Evolutionary conservation across 2,888 invertebrate genomes (phyloP).

Genomic region (Argyresthia albistria): DNA sequence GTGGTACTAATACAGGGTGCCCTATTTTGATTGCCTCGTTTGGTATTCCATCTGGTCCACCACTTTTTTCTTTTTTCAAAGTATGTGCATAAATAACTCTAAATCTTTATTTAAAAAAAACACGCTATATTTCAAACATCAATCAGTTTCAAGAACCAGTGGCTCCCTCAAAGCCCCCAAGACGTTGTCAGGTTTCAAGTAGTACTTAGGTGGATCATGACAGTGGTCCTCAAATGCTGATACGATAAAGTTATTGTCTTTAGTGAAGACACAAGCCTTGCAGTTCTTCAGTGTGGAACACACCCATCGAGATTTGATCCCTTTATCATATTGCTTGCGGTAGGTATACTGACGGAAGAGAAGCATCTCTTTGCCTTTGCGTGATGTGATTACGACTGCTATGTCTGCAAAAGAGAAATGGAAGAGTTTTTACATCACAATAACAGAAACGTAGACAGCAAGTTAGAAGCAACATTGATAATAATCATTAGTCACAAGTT

Average conservation of each 20-base stretch:
- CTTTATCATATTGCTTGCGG: constrained; percentile 43
- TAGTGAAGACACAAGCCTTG: constrained; percentile 46
- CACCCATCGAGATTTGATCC: constrained; percentile 40
- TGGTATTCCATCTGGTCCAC: no score
- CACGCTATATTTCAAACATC: not conserved
- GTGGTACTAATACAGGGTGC: no score
- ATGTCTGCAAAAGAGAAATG: constrained; percentile 24
- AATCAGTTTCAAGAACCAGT: constrained; percentile 26
- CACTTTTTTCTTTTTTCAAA: no score
- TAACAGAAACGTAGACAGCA: no score
- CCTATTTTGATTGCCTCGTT: no score
- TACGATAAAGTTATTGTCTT: constrained; percentile 33
- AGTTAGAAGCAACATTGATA: no score
- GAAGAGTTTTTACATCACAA: no score
- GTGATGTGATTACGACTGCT: constrained; percentile 48
- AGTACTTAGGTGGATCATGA: constrained; percentile 57
- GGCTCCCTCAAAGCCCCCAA: constrained; percentile 41
- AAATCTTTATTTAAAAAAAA: no score
- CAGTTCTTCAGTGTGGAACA: constrained; percentile 59
- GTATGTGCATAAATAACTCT: no score
- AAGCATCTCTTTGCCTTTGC: constrained; percentile 57
- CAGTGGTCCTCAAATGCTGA: constrained; percentile 41
- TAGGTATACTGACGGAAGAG: constrained; percentile 52
- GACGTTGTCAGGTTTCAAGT: constrained; percentile 44
- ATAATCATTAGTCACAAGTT: no score